phyloP scores from a whole-genome alignment of 2,797 vertebrate species.

The Fringilla coelebs region DNA sequence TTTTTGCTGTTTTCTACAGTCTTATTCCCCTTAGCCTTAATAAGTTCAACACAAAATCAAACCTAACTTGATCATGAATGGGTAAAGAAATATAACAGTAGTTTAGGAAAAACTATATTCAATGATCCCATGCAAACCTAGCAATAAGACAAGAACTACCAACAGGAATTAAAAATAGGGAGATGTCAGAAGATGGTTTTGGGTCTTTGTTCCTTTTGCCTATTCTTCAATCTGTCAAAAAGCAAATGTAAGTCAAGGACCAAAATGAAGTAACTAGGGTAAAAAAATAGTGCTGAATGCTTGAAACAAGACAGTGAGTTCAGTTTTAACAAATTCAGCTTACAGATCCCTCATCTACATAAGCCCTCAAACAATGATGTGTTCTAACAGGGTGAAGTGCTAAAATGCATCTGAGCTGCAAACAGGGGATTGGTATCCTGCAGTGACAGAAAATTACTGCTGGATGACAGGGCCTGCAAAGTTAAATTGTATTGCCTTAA shows the following conservation, averaged over 20 bases:
- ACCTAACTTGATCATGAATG: neutral
- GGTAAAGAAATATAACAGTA: neutral
- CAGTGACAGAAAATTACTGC: slow-evolving; percentile 38
- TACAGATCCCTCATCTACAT: neutral
- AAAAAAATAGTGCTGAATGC: neutral
- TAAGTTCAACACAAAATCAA: neutral
- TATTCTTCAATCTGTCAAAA: neutral
- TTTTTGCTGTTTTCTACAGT: neutral
- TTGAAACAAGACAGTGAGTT: neutral
- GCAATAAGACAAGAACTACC: neutral
- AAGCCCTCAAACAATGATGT: neutral
- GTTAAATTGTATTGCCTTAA: neutral
- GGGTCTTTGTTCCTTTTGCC: neutral
- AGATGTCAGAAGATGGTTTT: neutral
- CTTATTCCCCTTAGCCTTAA: neutral
- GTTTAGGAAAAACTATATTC: neutral
- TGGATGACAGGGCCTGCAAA: neutral
- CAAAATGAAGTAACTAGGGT: neutral
- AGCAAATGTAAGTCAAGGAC: neutral
- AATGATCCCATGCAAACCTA: neutral
- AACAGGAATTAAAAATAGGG: neutral
- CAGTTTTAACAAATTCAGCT: neutral
- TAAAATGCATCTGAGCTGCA: neutral
- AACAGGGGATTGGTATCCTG: slow-evolving; percentile 1
- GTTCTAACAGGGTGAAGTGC: neutral